These are phyloP conservation scores for Ceratina calcarata DNA, from an alignment of 1,140 invertebrate genomes.

Conservation along the genomic window DNA sequence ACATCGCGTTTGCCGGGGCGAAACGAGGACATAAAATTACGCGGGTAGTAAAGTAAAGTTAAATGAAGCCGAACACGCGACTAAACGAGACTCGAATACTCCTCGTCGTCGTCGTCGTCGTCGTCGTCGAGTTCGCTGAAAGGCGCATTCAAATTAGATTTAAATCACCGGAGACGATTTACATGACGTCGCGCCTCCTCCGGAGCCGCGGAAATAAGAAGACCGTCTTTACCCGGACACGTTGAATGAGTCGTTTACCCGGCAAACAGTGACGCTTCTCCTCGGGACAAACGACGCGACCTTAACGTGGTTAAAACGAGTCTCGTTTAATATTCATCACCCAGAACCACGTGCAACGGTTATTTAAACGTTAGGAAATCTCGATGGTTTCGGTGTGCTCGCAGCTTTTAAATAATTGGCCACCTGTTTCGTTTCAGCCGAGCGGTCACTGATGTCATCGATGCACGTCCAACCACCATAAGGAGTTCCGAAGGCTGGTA, in stretches of 20 bases:
- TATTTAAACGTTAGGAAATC: constrained; percentile 8
- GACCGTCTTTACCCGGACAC: constrained; percentile 15
- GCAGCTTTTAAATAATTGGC: not conserved
- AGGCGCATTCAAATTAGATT: constrained; percentile 31
- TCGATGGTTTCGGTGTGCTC: not conserved
- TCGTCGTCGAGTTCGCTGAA: not conserved
- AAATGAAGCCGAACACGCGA: not conserved
- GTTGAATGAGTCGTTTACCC: constrained; percentile 44
- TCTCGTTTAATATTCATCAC: constrained; percentile 32
- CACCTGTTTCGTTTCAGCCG: not conserved
- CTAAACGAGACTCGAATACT: constrained; percentile 18
- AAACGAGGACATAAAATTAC: too few species aligned
- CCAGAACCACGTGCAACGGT: not conserved
- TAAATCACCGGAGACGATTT: constrained; percentile 27
- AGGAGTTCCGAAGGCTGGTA: not conserved
- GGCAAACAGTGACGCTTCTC: constrained; percentile 3
- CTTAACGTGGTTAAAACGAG: constrained; percentile 14
- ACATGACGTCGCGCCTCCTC: not conserved
- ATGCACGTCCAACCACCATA: not conserved
- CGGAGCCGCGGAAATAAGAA: constrained; percentile 8
- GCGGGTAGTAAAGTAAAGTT: too few species aligned
- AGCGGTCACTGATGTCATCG: not conserved
- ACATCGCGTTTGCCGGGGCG: not conserved
- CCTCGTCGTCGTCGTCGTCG: not conserved
- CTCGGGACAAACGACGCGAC: not conserved